Conservation (phyloP, 1,140 invertebrate species). For the Ylistrum balloti region DNA sequence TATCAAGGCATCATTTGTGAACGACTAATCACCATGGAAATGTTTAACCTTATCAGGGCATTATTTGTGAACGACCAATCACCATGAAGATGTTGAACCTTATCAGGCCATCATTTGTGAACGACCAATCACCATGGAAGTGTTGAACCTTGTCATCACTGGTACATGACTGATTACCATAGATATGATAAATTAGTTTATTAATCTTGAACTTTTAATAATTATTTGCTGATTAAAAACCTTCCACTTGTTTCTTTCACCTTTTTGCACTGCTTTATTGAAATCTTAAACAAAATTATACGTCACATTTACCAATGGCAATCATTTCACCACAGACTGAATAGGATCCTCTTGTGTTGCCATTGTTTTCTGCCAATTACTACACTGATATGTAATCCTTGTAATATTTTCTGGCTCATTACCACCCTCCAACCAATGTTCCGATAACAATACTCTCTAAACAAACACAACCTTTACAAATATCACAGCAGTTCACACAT, state of each 20-base stretch:
- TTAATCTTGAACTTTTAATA: neutral
- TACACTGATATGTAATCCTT: conserved; percentile 7
- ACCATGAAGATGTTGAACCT: no score
- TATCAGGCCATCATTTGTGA: no score
- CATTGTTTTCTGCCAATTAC: neutral
- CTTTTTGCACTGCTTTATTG: neutral
- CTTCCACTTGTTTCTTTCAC: neutral
- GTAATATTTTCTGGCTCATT: neutral
- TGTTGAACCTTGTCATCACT: no score
- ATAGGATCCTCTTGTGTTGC: neutral
- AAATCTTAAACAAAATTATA: neutral
- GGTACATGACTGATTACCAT: no score
- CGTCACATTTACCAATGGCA: neutral
- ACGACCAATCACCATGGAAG: no score
- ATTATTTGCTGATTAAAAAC: neutral
- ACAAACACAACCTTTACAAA: conserved; percentile 39
- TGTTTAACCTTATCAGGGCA: no score
- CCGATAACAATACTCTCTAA: neutral
- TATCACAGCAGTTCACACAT: conserved; percentile 87
- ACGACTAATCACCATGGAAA: no score
- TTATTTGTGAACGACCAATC: no score
- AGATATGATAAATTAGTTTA: no score
- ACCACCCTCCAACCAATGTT: neutral
- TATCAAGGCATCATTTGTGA: no score
- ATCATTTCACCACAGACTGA: neutral